Conservation (phyloP, 2,113 vertebrate species). For the Phyllostomus hastatus region DNA sequence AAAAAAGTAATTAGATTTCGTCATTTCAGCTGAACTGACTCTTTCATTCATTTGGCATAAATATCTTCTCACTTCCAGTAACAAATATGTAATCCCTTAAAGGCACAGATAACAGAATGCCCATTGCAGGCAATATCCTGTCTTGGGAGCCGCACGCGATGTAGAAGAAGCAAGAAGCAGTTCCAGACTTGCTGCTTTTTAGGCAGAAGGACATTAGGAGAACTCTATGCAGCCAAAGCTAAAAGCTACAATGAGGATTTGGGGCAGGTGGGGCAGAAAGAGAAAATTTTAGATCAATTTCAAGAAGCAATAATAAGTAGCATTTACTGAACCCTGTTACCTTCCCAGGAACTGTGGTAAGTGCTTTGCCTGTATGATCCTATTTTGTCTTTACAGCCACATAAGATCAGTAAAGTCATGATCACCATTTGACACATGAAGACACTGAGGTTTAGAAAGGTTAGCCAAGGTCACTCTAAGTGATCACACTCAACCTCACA, state of each 20-base stretch:
- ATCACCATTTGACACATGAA: not conserved
- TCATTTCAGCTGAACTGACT: not conserved
- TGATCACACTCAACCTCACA: slow-evolving; percentile 16
- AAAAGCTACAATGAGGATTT: not conserved
- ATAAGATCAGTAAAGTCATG: not conserved
- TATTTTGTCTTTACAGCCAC: not conserved
- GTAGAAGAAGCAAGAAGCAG: not conserved
- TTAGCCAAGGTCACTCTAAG: not conserved
- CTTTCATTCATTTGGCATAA: slow-evolving; percentile 13
- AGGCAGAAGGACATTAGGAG: not conserved
- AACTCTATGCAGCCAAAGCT: not conserved
- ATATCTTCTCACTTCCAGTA: not conserved
- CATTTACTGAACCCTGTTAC: not conserved
- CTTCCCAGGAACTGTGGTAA: not conserved
- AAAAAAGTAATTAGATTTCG: slow-evolving; percentile 6
- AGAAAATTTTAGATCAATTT: slow-evolving; percentile 1
- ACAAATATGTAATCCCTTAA: not conserved
- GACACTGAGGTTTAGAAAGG: slow-evolving; percentile 1
- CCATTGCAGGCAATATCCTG: not conserved
- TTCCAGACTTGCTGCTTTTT: not conserved
- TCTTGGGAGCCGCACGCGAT: not conserved
- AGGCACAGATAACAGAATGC: not conserved
- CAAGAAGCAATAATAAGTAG: not conserved
- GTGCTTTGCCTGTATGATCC: not conserved
- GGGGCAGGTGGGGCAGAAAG: not conserved